Evolutionary conservation across 2,113 vertebrate species (phyloP), one percentile per base, ranked within the genome.

Genomic region (Percopsis transmontana): DNA sequence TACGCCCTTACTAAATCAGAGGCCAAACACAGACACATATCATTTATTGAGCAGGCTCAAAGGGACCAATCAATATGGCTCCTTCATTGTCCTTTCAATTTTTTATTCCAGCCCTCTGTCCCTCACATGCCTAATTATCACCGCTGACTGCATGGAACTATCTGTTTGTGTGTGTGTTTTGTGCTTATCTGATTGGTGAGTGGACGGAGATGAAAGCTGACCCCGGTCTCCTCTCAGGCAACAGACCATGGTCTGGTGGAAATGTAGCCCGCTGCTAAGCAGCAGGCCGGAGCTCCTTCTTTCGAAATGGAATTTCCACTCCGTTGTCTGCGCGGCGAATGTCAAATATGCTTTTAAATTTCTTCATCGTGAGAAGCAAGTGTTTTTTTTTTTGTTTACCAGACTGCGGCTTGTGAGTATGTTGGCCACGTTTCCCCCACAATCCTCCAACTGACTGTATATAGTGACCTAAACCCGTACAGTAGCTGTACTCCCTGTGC

Each of bases 171-270:
- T 70, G 9, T 42, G n/a, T 81, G 62, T 63, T 18, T 80, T 72
- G 41, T 69, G 66, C 55, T 57, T 53, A 71, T 77, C 62, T 58
- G 63, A 80, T 60, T 76, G n/a, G 67, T 65, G 20, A 50, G 45
- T 55, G 48, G 64, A 59, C 68, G 58, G 42, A 74, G 62, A 80
- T 84, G 62, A 80, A 76, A 76, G 69, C 45, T 23, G 66, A 74
- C 63, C 70, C 24, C 48, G 2, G 45, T 62, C 44, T 38, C 20
- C 57, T 54, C 16, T 41, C 18, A 58, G 51, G 27, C 53, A 71
- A 52, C 4, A 68, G 48, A 75, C 42, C 72, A 44, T 5, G 40
- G 68, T 62, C 40, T 19, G 39, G 55, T 67, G 51, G 50, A 63
- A 56, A 76, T 78, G 48, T 5, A 48, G 59, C 53, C 69, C 42